Conservation (phyloP, 2,113 vertebrate genomes). For the Etheostoma spectabile region DNA sequence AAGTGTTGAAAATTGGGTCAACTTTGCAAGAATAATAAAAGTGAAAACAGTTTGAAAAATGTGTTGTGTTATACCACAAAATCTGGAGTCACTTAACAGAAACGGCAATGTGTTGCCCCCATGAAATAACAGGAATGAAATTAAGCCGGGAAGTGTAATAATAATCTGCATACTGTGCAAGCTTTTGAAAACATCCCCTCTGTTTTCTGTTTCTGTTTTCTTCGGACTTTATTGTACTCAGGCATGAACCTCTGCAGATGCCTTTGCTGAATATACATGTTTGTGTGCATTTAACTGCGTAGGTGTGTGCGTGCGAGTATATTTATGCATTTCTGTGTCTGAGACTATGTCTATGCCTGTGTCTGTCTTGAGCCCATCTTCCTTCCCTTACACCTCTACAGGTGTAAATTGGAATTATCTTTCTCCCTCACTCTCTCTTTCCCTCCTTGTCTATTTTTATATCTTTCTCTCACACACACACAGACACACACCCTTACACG, state of each 20-base stretch:
- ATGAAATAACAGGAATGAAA: neutral
- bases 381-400: slow-evolving; percentile 18
- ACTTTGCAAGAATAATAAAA: neutral
- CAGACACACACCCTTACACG: slow-evolving; percentile 21
- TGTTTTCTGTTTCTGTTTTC: neutral
- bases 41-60: neutral
- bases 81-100: neutral
- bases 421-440: neutral
- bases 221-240: slow-evolving; percentile 1
- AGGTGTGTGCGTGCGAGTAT: slow-evolving; percentile 3
- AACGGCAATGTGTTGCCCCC: neutral
- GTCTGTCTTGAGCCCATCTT: slow-evolving; percentile 16
- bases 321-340: slow-evolving; percentile 24
- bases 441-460: slow-evolving; percentile 47
- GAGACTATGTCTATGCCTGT: slow-evolving; percentile 29
- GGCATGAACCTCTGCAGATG: slow-evolving; percentile 18
- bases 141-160: neutral
- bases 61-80: neutral
- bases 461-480: slow-evolving; percentile 8
- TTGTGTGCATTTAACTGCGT: slow-evolving; percentile 2
- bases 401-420: slow-evolving; percentile 34
- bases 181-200: slow-evolving; percentile 9
- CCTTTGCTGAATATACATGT: neutral
- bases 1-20: slow-evolving; percentile 26
- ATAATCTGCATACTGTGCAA: slow-evolving; percentile 9